Conservation (phyloP, 1,140 invertebrate genomes). For the Ips nitidus region DNA sequence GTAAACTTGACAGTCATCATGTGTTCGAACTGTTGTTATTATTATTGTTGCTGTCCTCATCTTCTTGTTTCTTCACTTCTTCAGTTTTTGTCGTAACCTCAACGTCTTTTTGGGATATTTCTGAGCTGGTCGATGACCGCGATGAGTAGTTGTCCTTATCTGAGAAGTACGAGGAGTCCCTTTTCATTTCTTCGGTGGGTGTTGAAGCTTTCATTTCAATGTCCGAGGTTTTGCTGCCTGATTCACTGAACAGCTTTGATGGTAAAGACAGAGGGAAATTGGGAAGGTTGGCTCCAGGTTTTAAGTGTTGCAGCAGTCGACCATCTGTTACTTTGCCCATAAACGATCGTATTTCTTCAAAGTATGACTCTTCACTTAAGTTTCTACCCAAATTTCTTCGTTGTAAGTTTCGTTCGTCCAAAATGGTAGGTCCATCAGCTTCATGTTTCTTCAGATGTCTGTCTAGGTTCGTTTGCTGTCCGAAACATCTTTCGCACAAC, state of each 20-base stretch:
- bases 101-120: constrained; percentile 52
- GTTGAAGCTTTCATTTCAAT: constrained; percentile 38
- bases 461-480: constrained; percentile 98
- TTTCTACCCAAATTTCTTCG: constrained; percentile 49
- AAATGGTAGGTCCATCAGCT: constrained; percentile 76
- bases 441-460: constrained; percentile 98
- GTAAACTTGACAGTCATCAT: constrained; percentile 21
- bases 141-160: constrained; percentile 60
- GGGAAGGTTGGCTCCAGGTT: constrained; percentile 41
- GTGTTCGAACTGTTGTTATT: constrained; percentile 42
- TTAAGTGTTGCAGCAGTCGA: constrained; percentile 47
- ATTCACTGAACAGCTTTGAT: constrained; percentile 50
- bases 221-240: constrained; percentile 47
- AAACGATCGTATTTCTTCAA: constrained; percentile 91
- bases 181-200: constrained; percentile 46
- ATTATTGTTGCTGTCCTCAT: constrained; percentile 40
- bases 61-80: constrained; percentile 30
- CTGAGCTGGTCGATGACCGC: constrained; percentile 57
- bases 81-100: constrained; percentile 38
- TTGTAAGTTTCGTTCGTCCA: constrained; percentile 60
- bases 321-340: constrained; percentile 84
- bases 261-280: constrained; percentile 46
- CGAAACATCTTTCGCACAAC: constrained; percentile 89
- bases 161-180: constrained; percentile 60
- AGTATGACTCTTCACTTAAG: constrained; percentile 78